A percentile compares a stretch with the other conserved stretches of the same genome.
These are phyloP conservation scores for Calypte anna DNA, from an alignment of 2,113 vertebrate species.

Conservation along the genomic window DNA sequence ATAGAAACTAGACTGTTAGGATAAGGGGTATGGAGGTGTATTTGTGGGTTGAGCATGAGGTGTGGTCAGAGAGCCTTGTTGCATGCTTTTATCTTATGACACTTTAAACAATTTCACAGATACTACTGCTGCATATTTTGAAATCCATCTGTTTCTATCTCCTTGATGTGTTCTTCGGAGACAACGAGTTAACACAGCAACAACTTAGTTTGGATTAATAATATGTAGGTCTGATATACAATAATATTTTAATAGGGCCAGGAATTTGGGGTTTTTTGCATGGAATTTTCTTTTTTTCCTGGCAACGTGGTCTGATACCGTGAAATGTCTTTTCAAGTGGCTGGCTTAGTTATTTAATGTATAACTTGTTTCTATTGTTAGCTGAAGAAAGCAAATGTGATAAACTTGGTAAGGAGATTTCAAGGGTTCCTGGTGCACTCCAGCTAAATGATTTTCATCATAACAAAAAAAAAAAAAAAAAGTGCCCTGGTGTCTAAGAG, in stretches of 20 bases:
- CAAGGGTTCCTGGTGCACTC: background rate
- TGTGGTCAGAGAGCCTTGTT: background rate
- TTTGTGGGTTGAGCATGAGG: background rate
- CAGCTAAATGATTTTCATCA: slow-evolving; percentile 4
- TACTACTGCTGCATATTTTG: background rate
- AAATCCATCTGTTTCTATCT: background rate
- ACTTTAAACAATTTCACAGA: background rate
- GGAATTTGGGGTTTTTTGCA: background rate
- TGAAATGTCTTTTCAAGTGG: background rate
- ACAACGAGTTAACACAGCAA: background rate
- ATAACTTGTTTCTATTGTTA: background rate
- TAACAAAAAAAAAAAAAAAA: background rate
- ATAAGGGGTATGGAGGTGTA: background rate
- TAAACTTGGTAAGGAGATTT: background rate
- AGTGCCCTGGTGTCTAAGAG: background rate
- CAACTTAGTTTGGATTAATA: background rate
- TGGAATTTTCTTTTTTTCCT: background rate
- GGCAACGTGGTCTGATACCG: background rate
- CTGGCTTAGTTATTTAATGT: background rate
- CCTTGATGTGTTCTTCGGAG: background rate
- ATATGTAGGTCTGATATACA: background rate
- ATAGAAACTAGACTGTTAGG: background rate
- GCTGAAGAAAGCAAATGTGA: background rate
- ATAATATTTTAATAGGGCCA: background rate
- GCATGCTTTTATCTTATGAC: background rate